These are phyloP conservation scores for Bos indicus DNA, from an alignment of 2,113 vertebrate genomes.

Conservation along the genomic window DNA sequence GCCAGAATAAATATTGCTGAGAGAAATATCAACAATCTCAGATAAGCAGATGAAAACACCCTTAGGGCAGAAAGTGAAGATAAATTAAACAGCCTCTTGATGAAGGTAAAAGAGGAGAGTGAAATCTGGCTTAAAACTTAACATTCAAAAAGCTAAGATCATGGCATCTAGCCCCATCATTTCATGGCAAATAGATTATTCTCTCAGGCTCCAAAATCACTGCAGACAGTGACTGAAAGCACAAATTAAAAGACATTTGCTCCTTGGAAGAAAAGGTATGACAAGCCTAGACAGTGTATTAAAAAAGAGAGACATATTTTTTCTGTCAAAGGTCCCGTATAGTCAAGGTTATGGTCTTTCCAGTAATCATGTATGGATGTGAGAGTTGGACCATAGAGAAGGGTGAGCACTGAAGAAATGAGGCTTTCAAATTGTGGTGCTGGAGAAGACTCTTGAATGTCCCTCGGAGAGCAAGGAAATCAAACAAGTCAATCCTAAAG, in stretches of 20 bases:
- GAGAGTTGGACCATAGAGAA: not conserved
- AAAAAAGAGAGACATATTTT: not conserved
- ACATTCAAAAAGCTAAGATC: not conserved
- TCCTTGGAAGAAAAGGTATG: not conserved
- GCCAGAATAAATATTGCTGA: not conserved
- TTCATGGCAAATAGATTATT: not conserved
- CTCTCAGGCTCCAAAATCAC: not conserved
- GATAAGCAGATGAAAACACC: fast-evolving
- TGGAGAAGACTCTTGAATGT: not conserved
- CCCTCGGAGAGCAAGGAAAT: not conserved
- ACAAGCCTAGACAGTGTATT: not conserved
- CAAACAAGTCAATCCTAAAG: not conserved
- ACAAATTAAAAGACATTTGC: not conserved
- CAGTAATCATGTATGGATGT: not conserved
- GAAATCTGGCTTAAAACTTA: not conserved
- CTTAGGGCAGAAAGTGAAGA: not conserved
- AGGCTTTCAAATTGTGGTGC: not conserved
- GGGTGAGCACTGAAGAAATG: not conserved
- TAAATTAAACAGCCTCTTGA: not conserved
- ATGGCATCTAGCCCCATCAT: not conserved
- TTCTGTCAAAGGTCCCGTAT: not conserved
- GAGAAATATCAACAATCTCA: not conserved
- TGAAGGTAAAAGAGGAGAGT: not conserved
- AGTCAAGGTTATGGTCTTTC: not conserved
- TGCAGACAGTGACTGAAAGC: not conserved